Evolutionary conservation across 2,113 vertebrate species (phyloP).

Genomic region (Marmota monax): DNA sequence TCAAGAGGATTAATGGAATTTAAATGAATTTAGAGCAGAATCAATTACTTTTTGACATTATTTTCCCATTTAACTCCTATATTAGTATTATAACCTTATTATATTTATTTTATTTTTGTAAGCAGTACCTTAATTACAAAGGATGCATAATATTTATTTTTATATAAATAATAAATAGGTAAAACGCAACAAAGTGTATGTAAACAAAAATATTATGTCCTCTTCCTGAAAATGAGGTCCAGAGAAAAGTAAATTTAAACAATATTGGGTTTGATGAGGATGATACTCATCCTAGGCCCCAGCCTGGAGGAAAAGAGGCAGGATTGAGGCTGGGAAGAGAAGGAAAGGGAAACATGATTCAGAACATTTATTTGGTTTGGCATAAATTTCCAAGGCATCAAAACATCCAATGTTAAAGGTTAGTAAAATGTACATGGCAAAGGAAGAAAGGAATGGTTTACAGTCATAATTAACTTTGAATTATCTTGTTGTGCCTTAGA

Average conservation of each 20-base stretch:
- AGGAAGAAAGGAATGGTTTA: not conserved
- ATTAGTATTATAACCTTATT: not conserved
- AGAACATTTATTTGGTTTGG: not conserved
- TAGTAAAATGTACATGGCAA: not conserved
- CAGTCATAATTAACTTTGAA: not conserved
- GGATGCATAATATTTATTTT: not conserved
- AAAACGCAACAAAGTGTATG: not conserved
- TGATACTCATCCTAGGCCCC: not conserved
- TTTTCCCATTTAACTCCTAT: conserved; percentile 3
- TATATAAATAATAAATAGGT: not conserved
- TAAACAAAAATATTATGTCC: not conserved
- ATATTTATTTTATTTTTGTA: not conserved
- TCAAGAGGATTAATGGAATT: not conserved
- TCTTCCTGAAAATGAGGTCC: not conserved
- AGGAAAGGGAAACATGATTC: not conserved
- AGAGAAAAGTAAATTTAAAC: not conserved
- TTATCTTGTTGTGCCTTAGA: not conserved
- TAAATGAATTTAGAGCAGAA: not conserved
- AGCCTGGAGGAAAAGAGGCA: not conserved
- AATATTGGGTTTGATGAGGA: not conserved
- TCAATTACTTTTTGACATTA: not conserved
- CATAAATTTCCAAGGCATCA: not conserved
- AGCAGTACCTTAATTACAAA: not conserved
- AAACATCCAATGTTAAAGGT: not conserved
- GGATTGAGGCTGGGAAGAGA: not conserved